These are phyloP conservation scores for Cotesia chilonis DNA, from an alignment of 1,140 invertebrate species.

Conservation along the genomic window DNA sequence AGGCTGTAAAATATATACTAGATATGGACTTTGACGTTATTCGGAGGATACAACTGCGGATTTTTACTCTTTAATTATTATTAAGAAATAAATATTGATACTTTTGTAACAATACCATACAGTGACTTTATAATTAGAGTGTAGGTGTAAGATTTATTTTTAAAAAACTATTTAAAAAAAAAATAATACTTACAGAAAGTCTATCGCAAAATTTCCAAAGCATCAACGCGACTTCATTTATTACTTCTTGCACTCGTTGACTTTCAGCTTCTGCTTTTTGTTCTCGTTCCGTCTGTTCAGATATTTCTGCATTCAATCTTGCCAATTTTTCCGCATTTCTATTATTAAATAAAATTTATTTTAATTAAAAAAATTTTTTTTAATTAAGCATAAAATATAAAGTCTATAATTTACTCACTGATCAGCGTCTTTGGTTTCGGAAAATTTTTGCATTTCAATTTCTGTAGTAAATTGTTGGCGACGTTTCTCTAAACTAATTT, in stretches of 20 bases:
- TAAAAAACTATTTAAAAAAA: background rate
- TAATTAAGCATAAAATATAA: background rate
- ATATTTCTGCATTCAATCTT: conserved; percentile 69
- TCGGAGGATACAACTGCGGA: conserved; percentile 12
- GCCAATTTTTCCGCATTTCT: conserved; percentile 76
- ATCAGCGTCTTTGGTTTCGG: conserved; percentile 80
- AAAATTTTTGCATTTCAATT: conserved; percentile 80
- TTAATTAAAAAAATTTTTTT: conserved; percentile 1
- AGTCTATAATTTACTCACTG: conserved; percentile 67
- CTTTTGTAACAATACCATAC: no score
- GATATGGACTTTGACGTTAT: background rate
- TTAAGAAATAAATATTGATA: conserved; percentile 2
- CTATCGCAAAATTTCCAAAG: conserved; percentile 53
- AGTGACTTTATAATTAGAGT: background rate
- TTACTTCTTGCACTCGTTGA: conserved; percentile 59
- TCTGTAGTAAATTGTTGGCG: conserved; percentile 74
- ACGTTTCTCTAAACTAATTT: conserved; percentile 74
- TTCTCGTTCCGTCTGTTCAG: conserved; percentile 59
- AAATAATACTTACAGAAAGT: conserved; percentile 50
- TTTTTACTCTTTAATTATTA: conserved; percentile 2
- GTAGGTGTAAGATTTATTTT: conserved; percentile 4
- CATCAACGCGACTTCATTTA: conserved; percentile 47
- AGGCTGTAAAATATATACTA: background rate
- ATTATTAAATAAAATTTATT: background rate
- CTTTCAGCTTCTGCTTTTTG: conserved; percentile 62